A percentile compares a stretch with the other conserved stretches of the same genome.
Conservation (phyloP, 1,140 invertebrate species). For the Ostrea edulis region DNA sequence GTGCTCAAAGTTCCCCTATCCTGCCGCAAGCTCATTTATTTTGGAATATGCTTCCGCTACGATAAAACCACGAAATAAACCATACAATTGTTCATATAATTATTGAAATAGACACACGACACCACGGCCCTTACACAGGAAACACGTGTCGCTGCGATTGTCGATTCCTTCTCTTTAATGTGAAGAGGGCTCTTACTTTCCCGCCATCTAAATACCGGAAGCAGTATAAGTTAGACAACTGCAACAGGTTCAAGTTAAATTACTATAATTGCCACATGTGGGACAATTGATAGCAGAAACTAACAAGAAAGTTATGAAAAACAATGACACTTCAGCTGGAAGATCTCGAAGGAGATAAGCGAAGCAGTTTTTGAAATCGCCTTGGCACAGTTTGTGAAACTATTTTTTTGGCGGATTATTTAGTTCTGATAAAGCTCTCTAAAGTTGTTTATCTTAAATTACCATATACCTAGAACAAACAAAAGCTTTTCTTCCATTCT, state of each 20-base stretch:
- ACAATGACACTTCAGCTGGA: constrained; percentile 28
- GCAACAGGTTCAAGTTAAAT: constrained; percentile 26
- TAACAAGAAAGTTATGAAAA: constrained; percentile 38
- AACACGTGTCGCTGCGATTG: constrained; percentile 59
- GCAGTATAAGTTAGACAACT: constrained; percentile 36
- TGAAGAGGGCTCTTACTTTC: constrained; percentile 30
- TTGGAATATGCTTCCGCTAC: constrained; percentile 56
- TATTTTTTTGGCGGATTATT: neutral
- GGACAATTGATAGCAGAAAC: constrained; percentile 36
- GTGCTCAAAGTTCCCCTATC: constrained; percentile 45
- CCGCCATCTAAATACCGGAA: constrained; percentile 37
- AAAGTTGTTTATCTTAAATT: constrained; percentile 22
- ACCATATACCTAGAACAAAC: constrained; percentile 19
- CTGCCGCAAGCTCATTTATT: constrained; percentile 53
- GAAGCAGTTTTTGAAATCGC: constrained; percentile 23
- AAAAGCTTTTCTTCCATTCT: constrained; percentile 32
- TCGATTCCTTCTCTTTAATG: constrained; percentile 47
- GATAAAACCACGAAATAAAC: constrained; percentile 46
- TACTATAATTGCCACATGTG: constrained; percentile 38
- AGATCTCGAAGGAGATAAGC: neutral
- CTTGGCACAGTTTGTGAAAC: neutral
- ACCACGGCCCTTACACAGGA: constrained; percentile 51
- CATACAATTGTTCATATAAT: constrained; percentile 51
- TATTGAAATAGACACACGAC: constrained; percentile 53
- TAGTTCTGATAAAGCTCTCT: constrained; percentile 6